Evolutionary conservation across 2,888 invertebrate genomes (phyloP).

Genomic region (Apamea monoglypha): DNA sequence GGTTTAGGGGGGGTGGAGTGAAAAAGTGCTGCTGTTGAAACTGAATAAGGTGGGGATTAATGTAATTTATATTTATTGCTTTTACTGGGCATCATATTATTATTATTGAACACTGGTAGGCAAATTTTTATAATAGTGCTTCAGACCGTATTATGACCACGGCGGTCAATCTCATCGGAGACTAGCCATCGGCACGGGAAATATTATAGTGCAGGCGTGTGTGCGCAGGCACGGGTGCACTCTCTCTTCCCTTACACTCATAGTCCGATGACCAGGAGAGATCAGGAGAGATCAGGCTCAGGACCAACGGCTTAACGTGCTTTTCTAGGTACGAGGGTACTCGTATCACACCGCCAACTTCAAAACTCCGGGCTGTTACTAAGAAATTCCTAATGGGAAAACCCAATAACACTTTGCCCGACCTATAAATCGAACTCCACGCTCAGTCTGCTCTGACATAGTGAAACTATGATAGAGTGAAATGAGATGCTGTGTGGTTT

Average conservation of each 20-base stretch:
- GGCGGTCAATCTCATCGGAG: background rate
- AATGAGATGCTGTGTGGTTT: background rate
- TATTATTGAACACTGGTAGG: background rate
- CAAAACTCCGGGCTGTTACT: too few relatives aligned
- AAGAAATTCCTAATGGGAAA: too few relatives aligned
- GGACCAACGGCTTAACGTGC: too few relatives aligned
- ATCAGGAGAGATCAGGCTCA: too few relatives aligned
- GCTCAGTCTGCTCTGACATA: too few relatives aligned
- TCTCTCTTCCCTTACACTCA: too few relatives aligned
- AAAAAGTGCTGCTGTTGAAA: slow-evolving; percentile 12
- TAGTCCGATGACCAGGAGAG: too few relatives aligned
- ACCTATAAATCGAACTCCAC: too few relatives aligned
- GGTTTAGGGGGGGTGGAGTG: slow-evolving; percentile 2
- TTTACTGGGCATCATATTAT: background rate
- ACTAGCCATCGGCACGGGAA: background rate
- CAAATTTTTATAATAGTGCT: background rate
- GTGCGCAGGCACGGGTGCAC: background rate
- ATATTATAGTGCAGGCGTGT: background rate
- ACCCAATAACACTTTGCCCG: too few relatives aligned
- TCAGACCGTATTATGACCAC: background rate
- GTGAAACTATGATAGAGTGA: background rate
- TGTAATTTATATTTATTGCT: slow-evolving; percentile 18
- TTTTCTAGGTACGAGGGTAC: too few relatives aligned
- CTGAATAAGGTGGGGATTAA: slow-evolving; percentile 21
- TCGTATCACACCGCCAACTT: too few relatives aligned